Conservation (phyloP, 2,888 invertebrate genomes). For the Octodonta nipae region DNA sequence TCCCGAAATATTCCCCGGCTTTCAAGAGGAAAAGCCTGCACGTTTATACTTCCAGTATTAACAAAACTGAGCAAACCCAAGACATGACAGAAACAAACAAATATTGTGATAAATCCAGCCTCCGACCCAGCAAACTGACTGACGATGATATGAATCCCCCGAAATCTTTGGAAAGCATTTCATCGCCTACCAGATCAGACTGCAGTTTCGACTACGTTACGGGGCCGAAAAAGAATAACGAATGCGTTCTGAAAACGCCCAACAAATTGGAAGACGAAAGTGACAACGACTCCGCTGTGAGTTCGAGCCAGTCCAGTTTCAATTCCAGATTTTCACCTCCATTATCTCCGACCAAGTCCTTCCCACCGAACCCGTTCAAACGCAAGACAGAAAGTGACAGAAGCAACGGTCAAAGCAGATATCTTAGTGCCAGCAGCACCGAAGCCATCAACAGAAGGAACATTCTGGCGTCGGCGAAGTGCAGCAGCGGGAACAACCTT, state of each 20-base stretch:
- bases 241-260: conserved; percentile 10
- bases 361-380: conserved; percentile 12
- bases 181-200: conserved; percentile 45
- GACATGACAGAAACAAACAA: conserved; percentile 11
- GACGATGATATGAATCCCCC: conserved; percentile 32
- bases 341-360: conserved; percentile 43
- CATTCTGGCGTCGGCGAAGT: conserved; percentile 74
- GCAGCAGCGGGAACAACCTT: conserved; percentile 67
- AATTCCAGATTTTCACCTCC: conserved; percentile 65
- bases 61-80: conserved; percentile 16
- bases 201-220: conserved; percentile 41
- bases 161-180: conserved; percentile 45
- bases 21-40: conserved; percentile 64
- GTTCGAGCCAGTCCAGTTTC: conserved; percentile 68
- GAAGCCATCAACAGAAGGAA: conserved; percentile 77
- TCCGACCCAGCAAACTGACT: conserved; percentile 16
- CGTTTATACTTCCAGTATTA: conserved; percentile 38
- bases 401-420: conserved; percentile 38
- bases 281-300: conserved; percentile 80
- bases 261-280: conserved; percentile 46
- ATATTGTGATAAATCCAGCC: conserved; percentile 11
- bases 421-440: conserved; percentile 65
- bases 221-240: conserved; percentile 6
- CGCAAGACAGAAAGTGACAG: conserved; percentile 16
- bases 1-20: conserved; percentile 71